Conservation (phyloP, 2,888 invertebrate genomes). For the Athalia cordata region DNA sequence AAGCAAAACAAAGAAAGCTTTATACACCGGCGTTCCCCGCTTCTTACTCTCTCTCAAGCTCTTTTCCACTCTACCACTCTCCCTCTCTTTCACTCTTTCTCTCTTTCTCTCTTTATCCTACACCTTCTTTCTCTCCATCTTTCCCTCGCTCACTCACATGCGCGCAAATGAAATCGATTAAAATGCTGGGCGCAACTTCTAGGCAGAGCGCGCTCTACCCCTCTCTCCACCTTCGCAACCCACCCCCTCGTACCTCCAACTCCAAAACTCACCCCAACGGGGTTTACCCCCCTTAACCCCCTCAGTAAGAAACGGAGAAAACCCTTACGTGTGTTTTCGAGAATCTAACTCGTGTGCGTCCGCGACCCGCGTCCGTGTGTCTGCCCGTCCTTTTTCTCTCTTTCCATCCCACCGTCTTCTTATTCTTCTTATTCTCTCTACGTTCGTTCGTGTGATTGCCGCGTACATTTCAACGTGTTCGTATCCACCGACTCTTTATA, state of each 20-base stretch:
- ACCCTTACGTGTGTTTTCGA: conserved; percentile 68
- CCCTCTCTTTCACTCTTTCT: conserved; percentile 50
- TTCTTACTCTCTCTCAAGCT: conserved; percentile 54
- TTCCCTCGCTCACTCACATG: conserved; percentile 76
- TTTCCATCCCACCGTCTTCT: conserved; percentile 52
- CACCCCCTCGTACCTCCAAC: conserved; percentile 41
- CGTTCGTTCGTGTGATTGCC: conserved; percentile 41
- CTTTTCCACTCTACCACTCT: conserved; percentile 49
- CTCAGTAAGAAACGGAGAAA: conserved; percentile 70
- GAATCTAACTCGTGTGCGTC: conserved; percentile 49
- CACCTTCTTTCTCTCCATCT: conserved; percentile 50
- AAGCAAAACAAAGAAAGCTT: conserved; percentile 76
- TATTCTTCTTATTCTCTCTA: conserved; percentile 16
- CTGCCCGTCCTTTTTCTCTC: conserved; percentile 55
- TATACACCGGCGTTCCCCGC: conserved; percentile 73
- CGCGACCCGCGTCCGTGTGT: conserved; percentile 50
- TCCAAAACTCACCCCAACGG: conserved; percentile 48
- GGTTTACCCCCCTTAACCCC: not conserved
- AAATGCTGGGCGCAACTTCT: conserved; percentile 80
- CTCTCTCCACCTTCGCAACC: conserved; percentile 52
- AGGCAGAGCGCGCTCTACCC: conserved; percentile 73
- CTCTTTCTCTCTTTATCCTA: conserved; percentile 66
- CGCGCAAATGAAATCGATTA: conserved; percentile 82
- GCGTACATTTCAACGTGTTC: conserved; percentile 33
- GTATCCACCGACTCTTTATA: not conserved